Conservation (phyloP, 2,888 invertebrate species). For the Steromphala cineraria region DNA sequence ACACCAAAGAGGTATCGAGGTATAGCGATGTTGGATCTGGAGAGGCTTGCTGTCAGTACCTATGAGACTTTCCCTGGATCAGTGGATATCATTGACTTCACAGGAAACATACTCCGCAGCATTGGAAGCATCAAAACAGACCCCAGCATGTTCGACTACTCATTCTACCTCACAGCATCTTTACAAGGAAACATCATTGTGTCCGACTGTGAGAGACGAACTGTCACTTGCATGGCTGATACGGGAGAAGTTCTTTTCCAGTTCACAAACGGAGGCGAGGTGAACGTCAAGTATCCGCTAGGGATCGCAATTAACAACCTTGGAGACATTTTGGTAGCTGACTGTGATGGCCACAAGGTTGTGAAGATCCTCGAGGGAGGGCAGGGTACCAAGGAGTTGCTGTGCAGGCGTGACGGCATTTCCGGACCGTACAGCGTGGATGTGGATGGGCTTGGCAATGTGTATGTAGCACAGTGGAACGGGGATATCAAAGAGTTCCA, state of each 20-base stretch:
- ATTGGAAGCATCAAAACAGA: neutral
- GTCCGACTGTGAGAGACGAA: neutral
- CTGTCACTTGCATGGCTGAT: neutral
- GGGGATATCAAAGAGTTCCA: neutral
- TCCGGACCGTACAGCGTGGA: neutral
- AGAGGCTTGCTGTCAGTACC: neutral
- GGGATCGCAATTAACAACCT: neutral
- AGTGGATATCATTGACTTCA: neutral
- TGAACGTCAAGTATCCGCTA: neutral
- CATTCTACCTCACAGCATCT: neutral
- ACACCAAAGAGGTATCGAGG: neutral
- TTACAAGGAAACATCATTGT: neutral
- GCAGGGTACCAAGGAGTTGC: neutral
- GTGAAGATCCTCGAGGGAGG: neutral
- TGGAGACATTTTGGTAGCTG: neutral
- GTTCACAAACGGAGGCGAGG: neutral
- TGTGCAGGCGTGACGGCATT: neutral
- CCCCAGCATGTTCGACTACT: neutral
- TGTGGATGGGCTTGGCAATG: neutral
- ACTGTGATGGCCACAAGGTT: neutral
- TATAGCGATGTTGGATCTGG: neutral
- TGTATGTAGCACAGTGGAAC: neutral
- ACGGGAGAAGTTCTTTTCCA: neutral
- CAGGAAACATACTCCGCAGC: neutral
- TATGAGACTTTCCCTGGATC: neutral